Base-by-base conservation (phyloP, 2,113 vertebrate genomes). In the Seriola quinqueradiata region DNA sequence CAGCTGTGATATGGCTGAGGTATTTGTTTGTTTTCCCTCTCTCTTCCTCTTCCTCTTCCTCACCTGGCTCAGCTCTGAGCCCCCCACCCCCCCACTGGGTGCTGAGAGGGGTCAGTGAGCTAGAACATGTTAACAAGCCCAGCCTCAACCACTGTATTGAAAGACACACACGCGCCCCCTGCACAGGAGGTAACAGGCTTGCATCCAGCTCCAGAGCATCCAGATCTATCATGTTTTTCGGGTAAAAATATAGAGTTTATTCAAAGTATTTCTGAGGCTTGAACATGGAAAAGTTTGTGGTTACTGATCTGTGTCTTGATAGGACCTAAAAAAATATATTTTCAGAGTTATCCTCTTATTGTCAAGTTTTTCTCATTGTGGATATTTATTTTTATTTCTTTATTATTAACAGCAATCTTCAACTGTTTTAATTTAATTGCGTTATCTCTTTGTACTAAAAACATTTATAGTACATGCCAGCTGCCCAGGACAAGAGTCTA, bases 61-160 rank as follows among this genome's bases (percentile, higher is more conserved):
- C 90, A 91, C 92, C 92, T 91, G 87, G 83, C 68, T 72, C 59
- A 4, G 74, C 81, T 80, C 79, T 36, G 55, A 69, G 64, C 66
- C 81, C 70, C 85, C 64, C 14, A 78, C 87, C 91, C 83, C 77
- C 17, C 44, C 13, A 16, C 48, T 1, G 67, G 93, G 88, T 86
- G 89, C 86, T 93, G 91, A 93, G 93, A 94, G 92, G 90, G 93
- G 90, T 78, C 91, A 92, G 87, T 95, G 93, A 95, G 93, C 90
- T 95, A 93, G 93, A 94, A 94, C 91, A 25, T 94, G 95, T 96
- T 95, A 95, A 96, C 94, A 94, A 95, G 92, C 70, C 68, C 54
- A 79, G 82, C 80, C 75, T 86, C 81, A 69, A 90, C 81, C 87
- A 79, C 79, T 77, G 76, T 76, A 93, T 42, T 94, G 94, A 94